Percentiles rank a stretch among this genome's conserved stretches.
Evolutionary conservation across 2,113 vertebrate genomes (phyloP).

Genomic region (Haemorhous mexicanus): DNA sequence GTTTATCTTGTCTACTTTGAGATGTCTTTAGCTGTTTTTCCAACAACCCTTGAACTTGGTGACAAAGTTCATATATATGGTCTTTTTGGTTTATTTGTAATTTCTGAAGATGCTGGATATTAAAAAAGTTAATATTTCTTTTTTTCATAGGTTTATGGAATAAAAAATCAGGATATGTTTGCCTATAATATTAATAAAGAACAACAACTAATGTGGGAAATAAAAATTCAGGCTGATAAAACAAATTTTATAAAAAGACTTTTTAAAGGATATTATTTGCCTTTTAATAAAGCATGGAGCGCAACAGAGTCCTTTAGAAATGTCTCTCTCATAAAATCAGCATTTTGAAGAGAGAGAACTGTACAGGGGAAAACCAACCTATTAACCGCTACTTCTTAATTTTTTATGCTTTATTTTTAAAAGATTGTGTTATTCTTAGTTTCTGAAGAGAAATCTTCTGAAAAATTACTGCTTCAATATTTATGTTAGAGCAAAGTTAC

Average conservation of each 20-base stretch:
- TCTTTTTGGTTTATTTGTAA: background rate
- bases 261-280: background rate
- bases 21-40: background rate
- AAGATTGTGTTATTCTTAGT: background rate
- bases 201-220: background rate
- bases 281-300: background rate
- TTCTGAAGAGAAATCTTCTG: background rate
- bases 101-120: background rate
- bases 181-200: background rate
- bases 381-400: background rate
- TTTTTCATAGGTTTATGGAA: background rate
- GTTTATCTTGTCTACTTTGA: background rate
- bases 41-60: background rate
- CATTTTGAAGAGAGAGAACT: background rate
- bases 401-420: background rate
- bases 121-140: background rate
- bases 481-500: background rate
- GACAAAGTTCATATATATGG: background rate
- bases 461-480: background rate
- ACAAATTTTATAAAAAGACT: background rate
- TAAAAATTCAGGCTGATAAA: background rate
- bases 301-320: background rate
- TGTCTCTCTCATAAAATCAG: background rate
- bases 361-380: background rate
- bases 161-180: background rate